Evolutionary conservation across 2,113 vertebrate species (phyloP).

Genomic region (Scalopus aquaticus): DNA sequence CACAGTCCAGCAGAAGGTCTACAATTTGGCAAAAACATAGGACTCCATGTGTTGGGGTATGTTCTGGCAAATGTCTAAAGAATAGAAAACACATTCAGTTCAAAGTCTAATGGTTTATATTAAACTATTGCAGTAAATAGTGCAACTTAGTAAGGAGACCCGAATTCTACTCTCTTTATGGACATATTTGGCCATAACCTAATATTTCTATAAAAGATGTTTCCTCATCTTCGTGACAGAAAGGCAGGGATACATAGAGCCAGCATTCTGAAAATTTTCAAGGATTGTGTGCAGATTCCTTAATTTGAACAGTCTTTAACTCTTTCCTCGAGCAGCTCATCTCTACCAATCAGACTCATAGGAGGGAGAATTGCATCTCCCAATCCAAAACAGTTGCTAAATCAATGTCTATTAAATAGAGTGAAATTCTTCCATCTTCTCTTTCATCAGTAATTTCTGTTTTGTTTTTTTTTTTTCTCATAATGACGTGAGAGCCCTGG

Average conservation of each 20-base stretch:
- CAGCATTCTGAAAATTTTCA: not conserved
- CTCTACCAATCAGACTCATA: not conserved
- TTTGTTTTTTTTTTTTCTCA: not conserved
- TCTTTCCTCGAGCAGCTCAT: not conserved
- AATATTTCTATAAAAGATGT: not conserved
- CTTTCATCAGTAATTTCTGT: not conserved
- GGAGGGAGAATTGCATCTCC: not conserved
- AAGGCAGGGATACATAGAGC: not conserved
- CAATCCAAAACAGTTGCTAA: not conserved
- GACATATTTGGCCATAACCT: not conserved
- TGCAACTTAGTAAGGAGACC: not conserved
- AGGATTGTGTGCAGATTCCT: not conserved
- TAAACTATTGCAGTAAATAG: not conserved
- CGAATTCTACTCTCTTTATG: not conserved
- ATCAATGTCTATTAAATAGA: not conserved
- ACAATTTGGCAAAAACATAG: not conserved
- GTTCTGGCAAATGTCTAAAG: not conserved
- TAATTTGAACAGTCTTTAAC: not conserved
- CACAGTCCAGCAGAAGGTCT: not conserved
- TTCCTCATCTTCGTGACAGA: not conserved
- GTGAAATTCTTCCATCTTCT: not conserved
- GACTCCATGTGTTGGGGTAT: not conserved
- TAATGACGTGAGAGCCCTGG: not conserved
- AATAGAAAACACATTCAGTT: not conserved
- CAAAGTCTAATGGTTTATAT: not conserved